Evolutionary conservation across 2,888 invertebrate genomes (phyloP), one percentile per base, ranked within the genome.

Genomic region (Plutella xylostella): DNA sequence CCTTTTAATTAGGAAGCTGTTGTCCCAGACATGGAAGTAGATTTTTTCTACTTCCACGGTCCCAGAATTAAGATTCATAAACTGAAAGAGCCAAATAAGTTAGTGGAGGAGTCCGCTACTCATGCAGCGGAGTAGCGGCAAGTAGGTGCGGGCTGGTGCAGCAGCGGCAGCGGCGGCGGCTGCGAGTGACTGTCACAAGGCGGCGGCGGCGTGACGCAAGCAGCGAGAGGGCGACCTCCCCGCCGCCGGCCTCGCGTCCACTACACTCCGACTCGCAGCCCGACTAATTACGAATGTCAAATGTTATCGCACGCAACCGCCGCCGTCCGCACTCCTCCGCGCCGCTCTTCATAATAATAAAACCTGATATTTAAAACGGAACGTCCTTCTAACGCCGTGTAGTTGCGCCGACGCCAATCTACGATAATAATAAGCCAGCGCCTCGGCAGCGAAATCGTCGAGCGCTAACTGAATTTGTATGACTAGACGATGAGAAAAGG

Each of bases 371-470:
- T 83, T 83, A 83, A 83, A 83, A 83, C 83, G 83, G 83, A 83
- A 83, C 83, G 83, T 83, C 83, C 83, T 83, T 83, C 83, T 83
- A 83, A 83, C 83, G 82, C 80, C 79, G 83, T 82, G 82, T 83
- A 83, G 83, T 83, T 83, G 83, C 83, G 83, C 83, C 83, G 83
- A 83, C 83, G 83, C 83, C 83, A 83, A 83, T 83, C 83, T 83
- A 83, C 83, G 82, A 83, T 83, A 83, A 83, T 83, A 83, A 83
- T 83, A 83, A 83, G 82, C 79, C 77, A 75, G 72, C 68, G 68
- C 70, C 68, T 56, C 65, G 64, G 63, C 58, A 68, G 62, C 65
- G 54, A 55, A 61, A 62, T 68, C 73, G 68, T 78, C 53, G 58
- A 80, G 78, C 82, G 80, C 80, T 77, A 45, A 45, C 58, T 38